Evolutionary conservation across 1,140 invertebrate genomes (phyloP), one percentile per base, ranked within the genome.

Genomic region (Pygmarrhopalites habei): DNA sequence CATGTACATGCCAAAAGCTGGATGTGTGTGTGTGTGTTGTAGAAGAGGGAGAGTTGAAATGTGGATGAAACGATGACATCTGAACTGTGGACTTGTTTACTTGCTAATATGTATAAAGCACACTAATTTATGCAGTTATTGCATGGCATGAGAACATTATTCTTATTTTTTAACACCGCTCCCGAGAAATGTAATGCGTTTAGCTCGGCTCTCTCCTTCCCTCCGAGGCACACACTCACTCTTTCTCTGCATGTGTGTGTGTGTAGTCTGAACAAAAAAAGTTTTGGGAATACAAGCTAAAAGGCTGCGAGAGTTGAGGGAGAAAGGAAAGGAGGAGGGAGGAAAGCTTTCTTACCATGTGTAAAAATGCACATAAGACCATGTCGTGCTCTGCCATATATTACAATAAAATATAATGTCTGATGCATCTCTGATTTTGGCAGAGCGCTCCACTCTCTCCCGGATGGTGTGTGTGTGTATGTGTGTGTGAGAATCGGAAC

Each of bases 111-210:
- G 19, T 12, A 49, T n/a, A n/a, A n/a, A n/a, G n/a, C n/a, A n/a
- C n/a, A 23, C 46, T 49, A 49, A 49, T 49, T 49, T 49, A 49
- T 49, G 14, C 7, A 23, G 7, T 49, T 21, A 12, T 49, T 7
- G 46, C 46, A 49, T 49, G 46, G 23, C 23, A 14, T 7, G 7
- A 7, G 19, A 19, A 21, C 46, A 49, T 49, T 49, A 49, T 23
- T 49, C 46, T 49, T 49, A 23, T 49, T 49, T 49, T 49, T 49
- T 49, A 49, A 49, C 46, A 49, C 10, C 19, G 12, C 46, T 23
- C 23, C 46, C 46, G 7, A 39, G 7, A 17, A 10, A 39, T 39
- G 17, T 10, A 39, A 39, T 39, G 17, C 35, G 35, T 39, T 39
- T 39, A 39, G 35, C 35, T 10, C n/a, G n/a, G n/a, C n/a, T n/a